Evolutionary conservation across 1,140 invertebrate species (phyloP), one percentile per base, ranked within the genome.

Genomic region (Leptopilina boulardi): DNA sequence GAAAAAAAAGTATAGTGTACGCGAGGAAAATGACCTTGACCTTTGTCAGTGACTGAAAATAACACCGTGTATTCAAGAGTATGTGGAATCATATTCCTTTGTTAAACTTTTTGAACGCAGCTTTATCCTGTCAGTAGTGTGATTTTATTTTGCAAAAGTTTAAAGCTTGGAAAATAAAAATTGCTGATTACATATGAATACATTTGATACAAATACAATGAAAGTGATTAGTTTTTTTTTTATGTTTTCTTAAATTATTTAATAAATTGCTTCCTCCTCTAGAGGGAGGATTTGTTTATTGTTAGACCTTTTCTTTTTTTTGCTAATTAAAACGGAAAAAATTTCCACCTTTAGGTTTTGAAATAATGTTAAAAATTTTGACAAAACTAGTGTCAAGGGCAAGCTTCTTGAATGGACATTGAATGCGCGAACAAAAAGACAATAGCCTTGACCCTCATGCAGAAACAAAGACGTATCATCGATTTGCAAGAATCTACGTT

Each of bases 371-470:
- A 56, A 56, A 56, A 11, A 56, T 21, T 56, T 26, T 11, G 47
- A 19, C 8, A 19, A 51, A 18, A 51, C 19, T 56, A 56, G 3
- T 10, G 9, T 56, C 54, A 56, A 56, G 54, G 54, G 8, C 54
- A 10, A 56, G 19, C 54, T 56, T 23, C 54, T 56, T 56, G n/a
- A 41, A 34, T 66, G 66, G 56, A 75, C 59, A 75, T 75, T 70
- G 41, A 75, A 41, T 70, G 56, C 42, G 70, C 66, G 59, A 23
- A 75, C 15, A 70, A 75, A 75, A 18, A 19, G 3, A 47, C n/a
- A 34, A 30, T n/a, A 75, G 42, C 59, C 74, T 75, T 75, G 74
- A 75, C 59, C 56, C 74, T 70, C 59, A 75, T 75, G 70, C 44
- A 75, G 74, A 75, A 70, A 66, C 59, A 66, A 66, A 66, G 59